Percentiles rank a stretch among this genome's conserved stretches.
Evolutionary conservation across 1,140 invertebrate species (phyloP).

Genomic region (Nylanderia fulva): DNA sequence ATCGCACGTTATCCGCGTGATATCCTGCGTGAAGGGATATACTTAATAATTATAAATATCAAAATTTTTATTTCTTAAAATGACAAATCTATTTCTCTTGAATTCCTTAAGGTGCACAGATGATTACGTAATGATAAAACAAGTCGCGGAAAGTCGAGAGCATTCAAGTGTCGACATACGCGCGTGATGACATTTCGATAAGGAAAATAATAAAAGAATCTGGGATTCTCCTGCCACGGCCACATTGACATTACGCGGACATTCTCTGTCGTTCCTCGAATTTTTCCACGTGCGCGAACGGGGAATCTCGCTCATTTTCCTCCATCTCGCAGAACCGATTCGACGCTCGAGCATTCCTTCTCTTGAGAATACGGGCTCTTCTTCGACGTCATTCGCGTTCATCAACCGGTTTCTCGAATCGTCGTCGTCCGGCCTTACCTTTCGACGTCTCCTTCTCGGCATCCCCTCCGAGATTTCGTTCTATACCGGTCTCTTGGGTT

Average conservation of each 20-base stretch:
- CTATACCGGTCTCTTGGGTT: constrained; percentile 26
- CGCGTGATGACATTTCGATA: constrained; percentile 36
- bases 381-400: constrained; percentile 25
- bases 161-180: not conserved
- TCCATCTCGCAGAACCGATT: not conserved
- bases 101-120: not conserved
- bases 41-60: too few relatives aligned
- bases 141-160: not conserved
- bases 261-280: not conserved
- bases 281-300: not conserved
- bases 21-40: too few relatives aligned
- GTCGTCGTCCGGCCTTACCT: constrained; percentile 53
- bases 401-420: constrained; percentile 66
- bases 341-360: not conserved
- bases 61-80: too few relatives aligned
- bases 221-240: not conserved
- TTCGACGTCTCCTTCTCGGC: constrained; percentile 40
- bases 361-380: not conserved
- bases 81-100: not conserved
- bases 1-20: too few relatives aligned
- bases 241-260: not conserved
- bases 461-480: constrained; percentile 9
- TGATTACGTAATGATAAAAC: not conserved
- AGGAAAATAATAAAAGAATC: not conserved
- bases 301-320: not conserved